These are phyloP conservation scores for Entomobrya proxima DNA, from an alignment of 2,888 invertebrate genomes.

Conservation along the genomic window DNA sequence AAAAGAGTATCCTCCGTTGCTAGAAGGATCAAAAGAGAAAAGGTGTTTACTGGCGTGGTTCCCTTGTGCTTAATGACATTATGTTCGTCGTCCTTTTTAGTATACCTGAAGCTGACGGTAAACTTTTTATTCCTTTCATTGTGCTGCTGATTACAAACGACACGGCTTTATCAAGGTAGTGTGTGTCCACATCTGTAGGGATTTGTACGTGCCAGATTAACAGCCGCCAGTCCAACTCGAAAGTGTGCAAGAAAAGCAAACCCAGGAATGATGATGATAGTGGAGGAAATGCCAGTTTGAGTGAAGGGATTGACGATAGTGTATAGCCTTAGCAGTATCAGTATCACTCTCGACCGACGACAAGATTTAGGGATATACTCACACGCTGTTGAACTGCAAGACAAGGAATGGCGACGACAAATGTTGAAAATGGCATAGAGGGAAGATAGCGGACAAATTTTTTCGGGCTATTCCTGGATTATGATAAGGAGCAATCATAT, in stretches of 20 bases:
- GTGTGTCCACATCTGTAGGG: slow-evolving; percentile 61
- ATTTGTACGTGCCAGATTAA: slow-evolving; percentile 64
- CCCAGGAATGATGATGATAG: slow-evolving; percentile 4
- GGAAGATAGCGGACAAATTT: slow-evolving; percentile 36
- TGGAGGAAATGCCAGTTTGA: slow-evolving; percentile 28
- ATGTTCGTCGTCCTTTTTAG: background rate
- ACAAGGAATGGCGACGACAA: slow-evolving; percentile 37
- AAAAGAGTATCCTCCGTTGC: background rate
- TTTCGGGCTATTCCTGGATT: slow-evolving; percentile 43
- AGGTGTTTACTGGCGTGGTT: slow-evolving; percentile 46
- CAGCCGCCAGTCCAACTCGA: slow-evolving; percentile 43
- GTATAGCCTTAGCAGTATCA: background rate
- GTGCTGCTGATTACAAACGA: slow-evolving; percentile 53
- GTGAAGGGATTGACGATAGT: slow-evolving; percentile 29
- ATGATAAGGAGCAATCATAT: slow-evolving; percentile 33
- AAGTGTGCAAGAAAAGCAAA: slow-evolving; percentile 27
- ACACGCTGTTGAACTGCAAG: background rate
- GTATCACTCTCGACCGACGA: background rate
- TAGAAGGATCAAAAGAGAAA: slow-evolving; percentile 23
- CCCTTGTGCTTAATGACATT: slow-evolving; percentile 32
- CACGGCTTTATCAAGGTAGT: slow-evolving; percentile 48
- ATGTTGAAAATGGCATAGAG: background rate
- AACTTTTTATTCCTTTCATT: slow-evolving; percentile 52
- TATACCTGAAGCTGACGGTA: slow-evolving; percentile 22
- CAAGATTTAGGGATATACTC: background rate